A percentile compares a stretch with the other conserved stretches of the same genome.
phyloP scores from a whole-genome alignment of 2,888 invertebrate species.

The Acleris cristana region DNA sequence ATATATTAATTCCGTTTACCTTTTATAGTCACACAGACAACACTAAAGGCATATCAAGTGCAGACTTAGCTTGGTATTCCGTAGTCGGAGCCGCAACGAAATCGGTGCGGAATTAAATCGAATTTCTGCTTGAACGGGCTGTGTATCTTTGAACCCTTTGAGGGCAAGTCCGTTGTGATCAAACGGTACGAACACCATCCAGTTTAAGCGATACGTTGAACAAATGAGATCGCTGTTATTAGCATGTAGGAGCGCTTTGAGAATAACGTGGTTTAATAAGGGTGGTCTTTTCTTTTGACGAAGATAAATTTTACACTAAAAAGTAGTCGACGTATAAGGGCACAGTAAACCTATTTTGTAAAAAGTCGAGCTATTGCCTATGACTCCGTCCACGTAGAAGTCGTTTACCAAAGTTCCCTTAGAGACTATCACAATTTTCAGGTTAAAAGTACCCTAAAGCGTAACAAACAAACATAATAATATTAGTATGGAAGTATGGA shows the following conservation, averaged over 20 bases:
- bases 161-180: slow-evolving; percentile 56
- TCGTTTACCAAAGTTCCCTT: no score
- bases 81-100: slow-evolving; percentile 45
- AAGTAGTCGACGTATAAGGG: no score
- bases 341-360: no score
- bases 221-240: slow-evolving; percentile 9
- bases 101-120: slow-evolving; percentile 68
- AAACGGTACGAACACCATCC: slow-evolving; percentile 48
- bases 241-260: neutral
- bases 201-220: slow-evolving; percentile 15
- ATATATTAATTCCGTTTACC: slow-evolving; percentile 13
- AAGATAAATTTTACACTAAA: no score
- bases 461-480: no score
- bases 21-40: slow-evolving; percentile 13
- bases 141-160: slow-evolving; percentile 65
- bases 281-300: no score
- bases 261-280: no score
- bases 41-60: slow-evolving; percentile 14
- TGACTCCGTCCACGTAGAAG: no score
- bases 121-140: slow-evolving; percentile 68
- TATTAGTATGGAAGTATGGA: no score
- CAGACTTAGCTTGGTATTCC: slow-evolving; percentile 23
- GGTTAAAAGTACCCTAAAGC: no score
- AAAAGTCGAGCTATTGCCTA: no score
- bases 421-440: no score